These are phyloP conservation scores for Polymixis lichenea DNA, from an alignment of 2,888 invertebrate species.

Conservation along the genomic window DNA sequence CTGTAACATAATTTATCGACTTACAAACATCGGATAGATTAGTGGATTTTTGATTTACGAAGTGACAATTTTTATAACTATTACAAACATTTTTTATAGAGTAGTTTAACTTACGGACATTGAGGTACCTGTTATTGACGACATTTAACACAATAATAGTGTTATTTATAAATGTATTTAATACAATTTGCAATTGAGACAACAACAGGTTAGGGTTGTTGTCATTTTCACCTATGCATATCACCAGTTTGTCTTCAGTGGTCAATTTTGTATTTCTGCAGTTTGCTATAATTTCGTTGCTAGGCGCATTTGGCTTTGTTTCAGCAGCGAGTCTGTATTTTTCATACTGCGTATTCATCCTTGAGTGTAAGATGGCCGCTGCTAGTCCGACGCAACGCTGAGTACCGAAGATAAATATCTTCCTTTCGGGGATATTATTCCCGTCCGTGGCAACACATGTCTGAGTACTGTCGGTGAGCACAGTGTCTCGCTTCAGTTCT, in stretches of 20 bases:
- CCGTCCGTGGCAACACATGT: neutral
- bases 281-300: slow-evolving; percentile 2
- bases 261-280: slow-evolving; percentile 9
- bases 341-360: too few species aligned
- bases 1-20: slow-evolving; percentile 16
- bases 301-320: too few species aligned
- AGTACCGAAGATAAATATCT: too few species aligned
- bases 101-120: neutral
- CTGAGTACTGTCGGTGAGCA: neutral
- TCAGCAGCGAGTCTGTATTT: too few species aligned
- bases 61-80: slow-evolving; percentile 15
- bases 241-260: slow-evolving; percentile 6
- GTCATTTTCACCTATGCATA: slow-evolving; percentile 25
- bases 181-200: neutral
- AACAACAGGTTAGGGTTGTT: neutral
- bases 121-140: neutral
- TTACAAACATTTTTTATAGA: slow-evolving; percentile 14
- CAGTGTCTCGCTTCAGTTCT: slow-evolving; percentile 7
- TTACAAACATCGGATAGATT: slow-evolving; percentile 6
- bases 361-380: too few species aligned
- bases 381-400: too few species aligned
- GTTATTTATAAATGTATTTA: neutral
- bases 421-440: neutral
- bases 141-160: slow-evolving; percentile 1
- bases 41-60: slow-evolving; percentile 4